Percentiles rank a stretch among this genome's conserved stretches.
Evolutionary conservation across 2,888 invertebrate species (phyloP).

Genomic region (Cactoblastis cactorum): DNA sequence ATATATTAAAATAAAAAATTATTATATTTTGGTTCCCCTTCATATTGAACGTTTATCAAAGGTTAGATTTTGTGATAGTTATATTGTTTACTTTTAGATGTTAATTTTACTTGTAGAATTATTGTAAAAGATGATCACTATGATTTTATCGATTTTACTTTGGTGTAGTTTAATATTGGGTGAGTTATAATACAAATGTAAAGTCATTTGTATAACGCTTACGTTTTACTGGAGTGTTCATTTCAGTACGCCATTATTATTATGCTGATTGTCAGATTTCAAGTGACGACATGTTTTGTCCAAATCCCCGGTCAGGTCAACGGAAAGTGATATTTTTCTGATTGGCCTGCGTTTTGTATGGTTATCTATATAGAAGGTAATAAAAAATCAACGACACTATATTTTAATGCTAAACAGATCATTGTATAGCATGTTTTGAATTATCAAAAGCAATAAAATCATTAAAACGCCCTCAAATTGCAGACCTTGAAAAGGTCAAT

Average conservation of each 20-base stretch:
- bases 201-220: conserved; percentile 15
- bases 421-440: no score
- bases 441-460: no score
- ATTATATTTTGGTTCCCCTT: conserved; percentile 44
- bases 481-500: no score
- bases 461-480: no score
- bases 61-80: conserved; percentile 66
- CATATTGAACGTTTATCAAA: conserved; percentile 36
- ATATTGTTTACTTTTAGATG: conserved; percentile 60
- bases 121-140: conserved; percentile 29
- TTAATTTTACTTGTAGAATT: conserved; percentile 42
- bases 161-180: conserved; percentile 18
- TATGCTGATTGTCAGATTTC: neutral
- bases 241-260: neutral
- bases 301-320: no score
- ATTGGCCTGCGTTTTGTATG: no score
- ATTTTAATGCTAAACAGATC: no score
- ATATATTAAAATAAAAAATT: conserved; percentile 28
- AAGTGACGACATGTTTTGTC: no score
- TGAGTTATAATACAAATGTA: conserved; percentile 21
- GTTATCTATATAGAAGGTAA: no score
- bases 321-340: no score
- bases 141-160: conserved; percentile 26
- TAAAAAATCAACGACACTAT: no score
- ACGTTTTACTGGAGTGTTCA: conserved; percentile 13